Percentiles rank a stretch among this genome's conserved stretches.
These are phyloP conservation scores for Brachyhypopomus occidentalis DNA, from an alignment of 2,113 vertebrate genomes.

Conservation along the genomic window DNA sequence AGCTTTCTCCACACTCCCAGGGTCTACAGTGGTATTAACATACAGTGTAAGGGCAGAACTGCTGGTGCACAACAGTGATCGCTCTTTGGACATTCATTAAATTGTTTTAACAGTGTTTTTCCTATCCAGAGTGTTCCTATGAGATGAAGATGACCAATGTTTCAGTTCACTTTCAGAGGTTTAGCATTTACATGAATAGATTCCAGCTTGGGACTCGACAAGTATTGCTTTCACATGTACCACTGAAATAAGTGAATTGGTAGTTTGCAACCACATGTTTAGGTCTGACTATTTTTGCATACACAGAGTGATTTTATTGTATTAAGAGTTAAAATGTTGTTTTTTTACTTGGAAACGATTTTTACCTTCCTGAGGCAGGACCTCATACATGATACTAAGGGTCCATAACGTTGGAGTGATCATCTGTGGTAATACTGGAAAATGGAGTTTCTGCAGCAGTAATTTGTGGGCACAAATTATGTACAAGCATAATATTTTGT, in stretches of 20 bases:
- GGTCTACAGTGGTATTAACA: constrained; percentile 55
- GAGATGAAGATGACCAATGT: background rate
- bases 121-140: background rate
- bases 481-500: background rate
- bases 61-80: background rate
- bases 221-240: background rate
- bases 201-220: background rate
- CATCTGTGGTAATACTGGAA: background rate
- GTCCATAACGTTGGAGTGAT: background rate
- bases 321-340: too few relatives aligned
- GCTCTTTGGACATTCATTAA: background rate
- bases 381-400: background rate
- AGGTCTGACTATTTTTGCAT: too few relatives aligned
- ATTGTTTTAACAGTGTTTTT: background rate
- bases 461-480: background rate
- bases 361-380: background rate
- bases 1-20: constrained; percentile 56
- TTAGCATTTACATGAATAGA: background rate
- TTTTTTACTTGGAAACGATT: too few relatives aligned
- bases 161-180: background rate
- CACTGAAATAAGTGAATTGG: background rate
- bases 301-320: too few relatives aligned
- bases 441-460: background rate
- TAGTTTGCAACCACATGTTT: too few relatives aligned
- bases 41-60: constrained; percentile 38